Evolutionary conservation across 92 coral and sea anemone species (phyloP).

Genomic region (Zoanthus sociatus): DNA sequence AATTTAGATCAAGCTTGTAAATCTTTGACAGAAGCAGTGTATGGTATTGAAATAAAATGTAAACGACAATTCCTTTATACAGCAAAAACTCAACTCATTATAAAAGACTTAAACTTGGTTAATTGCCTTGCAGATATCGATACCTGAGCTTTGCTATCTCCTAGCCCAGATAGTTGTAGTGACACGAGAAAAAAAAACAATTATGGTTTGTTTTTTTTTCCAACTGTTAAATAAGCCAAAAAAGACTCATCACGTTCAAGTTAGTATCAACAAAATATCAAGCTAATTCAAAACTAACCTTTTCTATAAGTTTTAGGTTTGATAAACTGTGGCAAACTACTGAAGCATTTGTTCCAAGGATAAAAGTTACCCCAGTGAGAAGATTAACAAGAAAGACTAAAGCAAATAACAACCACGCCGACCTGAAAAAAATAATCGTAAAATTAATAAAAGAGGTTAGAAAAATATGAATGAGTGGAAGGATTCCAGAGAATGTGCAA

Average conservation of each 20-base stretch:
- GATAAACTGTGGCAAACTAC: conserved; percentile 31
- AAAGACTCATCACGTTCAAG: not conserved
- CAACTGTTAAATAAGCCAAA: not conserved
- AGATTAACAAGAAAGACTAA: conserved; percentile 24
- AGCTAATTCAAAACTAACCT: not conserved
- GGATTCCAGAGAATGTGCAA: not conserved
- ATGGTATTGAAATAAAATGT: too few relatives aligned
- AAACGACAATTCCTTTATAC: too few relatives aligned
- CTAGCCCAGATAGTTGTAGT: too few relatives aligned
- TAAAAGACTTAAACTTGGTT: too few relatives aligned
- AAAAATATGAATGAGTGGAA: not conserved
- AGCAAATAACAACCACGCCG: conserved; percentile 32
- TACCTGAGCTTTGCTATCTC: too few relatives aligned
- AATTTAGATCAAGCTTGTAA: too few relatives aligned
- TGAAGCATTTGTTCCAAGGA: conserved; percentile 33
- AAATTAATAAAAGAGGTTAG: not conserved
- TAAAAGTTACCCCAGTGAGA: conserved; percentile 28
- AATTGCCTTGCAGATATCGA: too few relatives aligned
- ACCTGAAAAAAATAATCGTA: not conserved
- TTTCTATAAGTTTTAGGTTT: conserved; percentile 10
- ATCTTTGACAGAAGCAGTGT: too few relatives aligned
- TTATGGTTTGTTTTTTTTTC: too few relatives aligned
- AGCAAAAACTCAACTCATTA: too few relatives aligned
- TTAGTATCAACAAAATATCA: not conserved
- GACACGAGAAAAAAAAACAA: too few relatives aligned